Percentiles rank a stretch among this genome's conserved stretches.
Evolutionary conservation across 2,797 vertebrate genomes (phyloP).

Genomic region (Pipistrellus pygmaeus): DNA sequence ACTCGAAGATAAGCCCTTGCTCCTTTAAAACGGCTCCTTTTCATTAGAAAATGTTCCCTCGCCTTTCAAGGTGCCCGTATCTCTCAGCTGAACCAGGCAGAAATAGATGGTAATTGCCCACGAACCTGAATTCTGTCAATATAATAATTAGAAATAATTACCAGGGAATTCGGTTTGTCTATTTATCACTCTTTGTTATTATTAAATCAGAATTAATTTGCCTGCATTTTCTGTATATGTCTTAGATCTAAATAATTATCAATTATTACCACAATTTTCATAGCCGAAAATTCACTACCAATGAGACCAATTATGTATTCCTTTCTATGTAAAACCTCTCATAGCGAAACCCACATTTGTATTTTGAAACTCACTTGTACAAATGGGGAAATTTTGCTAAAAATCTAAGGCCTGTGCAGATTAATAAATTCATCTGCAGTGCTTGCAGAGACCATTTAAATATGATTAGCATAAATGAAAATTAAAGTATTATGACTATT

Average conservation of each 20-base stretch:
- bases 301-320: not conserved
- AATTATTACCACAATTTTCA: not conserved
- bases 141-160: conserved; percentile 35
- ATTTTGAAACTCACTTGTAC: conserved; percentile 48
- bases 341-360: not conserved
- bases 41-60: not conserved
- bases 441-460: conserved; percentile 21
- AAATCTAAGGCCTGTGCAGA: not conserved
- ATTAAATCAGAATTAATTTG: conserved; percentile 37
- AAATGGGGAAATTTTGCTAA: conserved; percentile 8
- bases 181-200: not conserved
- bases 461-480: conserved; percentile 30
- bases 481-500: not conserved
- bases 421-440: not conserved
- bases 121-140: not conserved
- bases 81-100: not conserved
- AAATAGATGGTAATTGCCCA: not conserved
- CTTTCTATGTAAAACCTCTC: not conserved
- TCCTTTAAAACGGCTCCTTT: not conserved
- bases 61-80: not conserved
- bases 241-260: not conserved
- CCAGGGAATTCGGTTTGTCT: not conserved
- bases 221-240: conserved; percentile 20
- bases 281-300: not conserved
- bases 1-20: not conserved